Conservation (phyloP, 2,113 vertebrate genomes). For the Cricetomys ansorgei region DNA sequence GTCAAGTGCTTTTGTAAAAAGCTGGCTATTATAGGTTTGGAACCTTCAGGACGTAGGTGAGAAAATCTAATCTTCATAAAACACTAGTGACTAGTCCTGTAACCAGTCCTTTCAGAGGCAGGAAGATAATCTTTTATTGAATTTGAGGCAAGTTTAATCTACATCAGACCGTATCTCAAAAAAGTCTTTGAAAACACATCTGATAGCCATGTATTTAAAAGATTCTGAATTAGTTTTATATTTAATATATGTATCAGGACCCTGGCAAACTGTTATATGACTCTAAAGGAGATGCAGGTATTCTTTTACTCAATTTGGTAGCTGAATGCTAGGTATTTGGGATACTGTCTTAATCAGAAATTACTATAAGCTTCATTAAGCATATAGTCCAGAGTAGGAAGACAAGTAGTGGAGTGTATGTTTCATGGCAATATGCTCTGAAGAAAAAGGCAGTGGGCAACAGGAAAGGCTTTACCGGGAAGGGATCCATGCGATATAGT, state of each 20-base stretch:
- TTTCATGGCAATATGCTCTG: background rate
- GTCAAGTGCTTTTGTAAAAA: background rate
- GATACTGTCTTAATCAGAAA: background rate
- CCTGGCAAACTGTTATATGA: too few species aligned
- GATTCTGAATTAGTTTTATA: background rate
- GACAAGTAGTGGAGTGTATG: background rate
- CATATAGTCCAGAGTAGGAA: background rate
- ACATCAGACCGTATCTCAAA: background rate
- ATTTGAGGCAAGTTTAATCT: background rate
- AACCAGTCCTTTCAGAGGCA: background rate
- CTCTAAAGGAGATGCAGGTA: background rate
- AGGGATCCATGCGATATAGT: background rate
- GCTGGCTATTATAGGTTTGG: background rate
- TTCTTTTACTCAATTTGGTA: background rate
- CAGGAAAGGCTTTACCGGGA: background rate
- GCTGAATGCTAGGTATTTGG: background rate
- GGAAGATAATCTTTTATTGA: too few species aligned
- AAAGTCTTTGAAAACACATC: background rate
- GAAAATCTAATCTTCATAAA: background rate
- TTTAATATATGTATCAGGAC: too few species aligned
- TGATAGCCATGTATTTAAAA: background rate
- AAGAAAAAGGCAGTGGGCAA: background rate
- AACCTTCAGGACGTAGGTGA: background rate
- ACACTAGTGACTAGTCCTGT: background rate
- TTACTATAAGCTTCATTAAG: background rate